Conservation (phyloP, 2,888 invertebrate species). For the Venustoraphidia nigricollis region DNA sequence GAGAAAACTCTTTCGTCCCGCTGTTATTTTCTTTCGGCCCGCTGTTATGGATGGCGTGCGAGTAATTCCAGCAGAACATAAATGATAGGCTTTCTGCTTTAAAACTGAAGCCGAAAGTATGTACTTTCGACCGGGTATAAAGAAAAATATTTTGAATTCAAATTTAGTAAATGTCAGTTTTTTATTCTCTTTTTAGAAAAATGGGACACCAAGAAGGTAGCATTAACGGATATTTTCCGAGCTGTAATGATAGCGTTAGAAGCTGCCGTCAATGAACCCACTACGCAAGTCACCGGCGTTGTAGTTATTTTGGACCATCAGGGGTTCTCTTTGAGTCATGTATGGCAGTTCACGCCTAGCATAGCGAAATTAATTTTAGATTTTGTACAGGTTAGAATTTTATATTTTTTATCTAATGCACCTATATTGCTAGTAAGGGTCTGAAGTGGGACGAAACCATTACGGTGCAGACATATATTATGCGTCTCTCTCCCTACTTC, state of each 20-base stretch:
- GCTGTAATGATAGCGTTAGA: conserved; percentile 53
- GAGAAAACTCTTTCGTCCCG: too few relatives aligned
- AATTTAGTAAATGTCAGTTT: neutral
- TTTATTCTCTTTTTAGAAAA: conserved; percentile 31
- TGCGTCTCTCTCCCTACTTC: too few relatives aligned
- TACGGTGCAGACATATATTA: too few relatives aligned
- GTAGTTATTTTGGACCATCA: conserved; percentile 62
- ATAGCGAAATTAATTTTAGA: conserved; percentile 56
- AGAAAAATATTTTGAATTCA: conserved; percentile 2
- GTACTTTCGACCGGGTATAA: too few relatives aligned
- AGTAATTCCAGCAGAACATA: too few relatives aligned
- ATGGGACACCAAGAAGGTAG: conserved; percentile 60
- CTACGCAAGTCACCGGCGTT: conserved; percentile 61
- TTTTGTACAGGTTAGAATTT: conserved; percentile 43
- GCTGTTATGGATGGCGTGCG: too few relatives aligned
- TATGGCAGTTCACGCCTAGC: conserved; percentile 61
- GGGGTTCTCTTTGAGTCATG: conserved; percentile 54
- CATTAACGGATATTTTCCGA: conserved; percentile 50
- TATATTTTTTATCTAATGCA: too few relatives aligned
- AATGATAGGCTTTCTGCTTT: too few relatives aligned
- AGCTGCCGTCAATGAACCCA: conserved; percentile 63
- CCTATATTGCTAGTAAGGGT: too few relatives aligned
- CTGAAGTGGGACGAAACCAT: too few relatives aligned
- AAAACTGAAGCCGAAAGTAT: too few relatives aligned
- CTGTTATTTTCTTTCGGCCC: too few relatives aligned